Evolutionary conservation across 2,113 vertebrate genomes (phyloP).

Genomic region (Melanerpes formicivorus): DNA sequence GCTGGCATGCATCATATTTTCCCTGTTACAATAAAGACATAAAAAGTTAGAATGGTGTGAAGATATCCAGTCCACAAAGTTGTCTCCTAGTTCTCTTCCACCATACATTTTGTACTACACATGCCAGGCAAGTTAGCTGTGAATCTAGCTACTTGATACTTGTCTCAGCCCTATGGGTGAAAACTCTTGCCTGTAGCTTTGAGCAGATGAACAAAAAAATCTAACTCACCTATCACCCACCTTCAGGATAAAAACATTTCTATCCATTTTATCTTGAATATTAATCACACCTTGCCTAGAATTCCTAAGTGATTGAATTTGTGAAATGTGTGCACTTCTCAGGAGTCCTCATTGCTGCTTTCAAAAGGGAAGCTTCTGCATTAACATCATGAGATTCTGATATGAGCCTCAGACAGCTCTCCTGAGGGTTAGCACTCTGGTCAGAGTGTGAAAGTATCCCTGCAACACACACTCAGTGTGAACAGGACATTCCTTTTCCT

Average conservation of each 20-base stretch:
- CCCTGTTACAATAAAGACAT: background rate
- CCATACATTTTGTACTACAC: background rate
- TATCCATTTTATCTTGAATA: constrained; percentile 33
- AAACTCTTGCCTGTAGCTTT: constrained; percentile 16
- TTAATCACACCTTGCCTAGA: background rate
- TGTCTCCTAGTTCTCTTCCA: background rate
- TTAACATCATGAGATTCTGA: background rate
- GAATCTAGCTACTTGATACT: background rate
- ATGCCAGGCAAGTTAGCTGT: background rate
- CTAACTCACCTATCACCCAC: background rate
- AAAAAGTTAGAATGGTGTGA: background rate
- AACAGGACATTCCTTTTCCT: background rate
- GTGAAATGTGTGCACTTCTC: background rate
- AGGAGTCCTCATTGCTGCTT: background rate
- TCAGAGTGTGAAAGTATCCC: background rate
- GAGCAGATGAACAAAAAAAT: background rate
- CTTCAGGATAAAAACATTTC: constrained; percentile 18
- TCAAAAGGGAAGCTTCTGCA: background rate
- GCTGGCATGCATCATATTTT: background rate
- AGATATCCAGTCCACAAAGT: background rate
- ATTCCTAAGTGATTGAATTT: constrained; percentile 12
- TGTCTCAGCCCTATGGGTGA: background rate
- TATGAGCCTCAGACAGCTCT: background rate
- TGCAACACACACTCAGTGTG: background rate
- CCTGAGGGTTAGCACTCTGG: background rate